Evolutionary conservation across 2,113 vertebrate species (phyloP), one percentile per base, ranked within the genome.

Genomic region (Nerophis ophidion): DNA sequence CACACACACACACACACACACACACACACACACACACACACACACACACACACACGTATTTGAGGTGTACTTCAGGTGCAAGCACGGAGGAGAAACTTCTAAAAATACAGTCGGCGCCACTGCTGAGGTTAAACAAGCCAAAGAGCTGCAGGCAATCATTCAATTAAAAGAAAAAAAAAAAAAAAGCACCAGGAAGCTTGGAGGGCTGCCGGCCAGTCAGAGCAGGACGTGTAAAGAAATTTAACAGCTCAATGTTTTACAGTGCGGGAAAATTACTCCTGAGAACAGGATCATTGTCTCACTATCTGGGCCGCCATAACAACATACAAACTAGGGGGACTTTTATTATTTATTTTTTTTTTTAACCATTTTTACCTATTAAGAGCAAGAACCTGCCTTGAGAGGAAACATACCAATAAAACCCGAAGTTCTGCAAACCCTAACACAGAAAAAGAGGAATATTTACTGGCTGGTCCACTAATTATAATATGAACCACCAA

Each of bases 61-160:
- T n/a, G n/a, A 35, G 35, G 34, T 57, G 64, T 79, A 77, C 78
- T 73, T 76, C 80, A 61, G 77, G 81, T 81, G 67, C 57, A 66
- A 62, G 68, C 56, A 62, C 62, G 26, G 70, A 57, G 49, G 15
- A 62, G 66, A 62, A 78, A 81, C 71, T 73, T 85, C 85, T 87
- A 89, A 89, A 89, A 87, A 89, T 87, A 88, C 71, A 71, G 79
- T 79, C 68, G 48, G 71, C 66, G 78, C 77, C 75, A 82, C 78
- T 48, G 82, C 82, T 72, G 81, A 87, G 88, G 86, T 90, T 86
- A 88, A 89, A 86, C 84, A 87, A 86, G 86, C 84, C 67, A 65
- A 44, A 83, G 76, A 82, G 84, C 88, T 88, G 83, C 82, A 84
- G 89, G 88, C 87, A 86, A 89, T 89, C 88, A 87, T 88, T 91